Conservation (phyloP, 2,888 invertebrate species). For the Rhagonycha fulva region DNA sequence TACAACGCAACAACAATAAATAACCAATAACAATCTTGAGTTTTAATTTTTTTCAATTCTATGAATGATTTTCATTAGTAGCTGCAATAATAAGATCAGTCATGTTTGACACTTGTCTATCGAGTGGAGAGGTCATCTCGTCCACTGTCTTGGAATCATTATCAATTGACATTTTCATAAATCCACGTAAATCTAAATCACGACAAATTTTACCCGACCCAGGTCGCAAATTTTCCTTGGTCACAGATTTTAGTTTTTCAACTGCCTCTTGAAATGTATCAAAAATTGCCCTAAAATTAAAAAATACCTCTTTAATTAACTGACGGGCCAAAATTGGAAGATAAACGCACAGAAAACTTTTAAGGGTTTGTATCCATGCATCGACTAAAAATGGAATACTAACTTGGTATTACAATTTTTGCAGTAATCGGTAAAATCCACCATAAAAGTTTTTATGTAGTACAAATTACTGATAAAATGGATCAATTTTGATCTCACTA, state of each 20-base stretch:
- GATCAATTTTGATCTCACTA: constrained; percentile 53
- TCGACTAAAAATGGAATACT: not conserved
- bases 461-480: constrained; percentile 55
- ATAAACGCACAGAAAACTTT: too few species aligned
- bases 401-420: not conserved
- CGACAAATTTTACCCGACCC: constrained; percentile 34
- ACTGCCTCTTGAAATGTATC: constrained; percentile 42
- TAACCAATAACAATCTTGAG: not conserved
- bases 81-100: constrained; percentile 30
- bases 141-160: constrained; percentile 12
- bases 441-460: constrained; percentile 54
- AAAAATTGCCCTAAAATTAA: not conserved
- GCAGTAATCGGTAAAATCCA: constrained; percentile 33
- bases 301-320: not conserved
- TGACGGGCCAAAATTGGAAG: too few species aligned
- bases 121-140: constrained; percentile 16
- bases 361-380: too few species aligned
- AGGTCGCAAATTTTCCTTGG: constrained; percentile 33
- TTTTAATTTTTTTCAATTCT: not conserved
- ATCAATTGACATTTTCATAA: constrained; percentile 21
- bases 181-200: constrained; percentile 37
- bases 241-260: constrained; percentile 31
- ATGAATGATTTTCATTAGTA: constrained; percentile 21
- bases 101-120: constrained; percentile 22
- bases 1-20: not conserved